Evolutionary conservation across 2,113 vertebrate genomes (phyloP).

Genomic region (Silurus asotus): DNA sequence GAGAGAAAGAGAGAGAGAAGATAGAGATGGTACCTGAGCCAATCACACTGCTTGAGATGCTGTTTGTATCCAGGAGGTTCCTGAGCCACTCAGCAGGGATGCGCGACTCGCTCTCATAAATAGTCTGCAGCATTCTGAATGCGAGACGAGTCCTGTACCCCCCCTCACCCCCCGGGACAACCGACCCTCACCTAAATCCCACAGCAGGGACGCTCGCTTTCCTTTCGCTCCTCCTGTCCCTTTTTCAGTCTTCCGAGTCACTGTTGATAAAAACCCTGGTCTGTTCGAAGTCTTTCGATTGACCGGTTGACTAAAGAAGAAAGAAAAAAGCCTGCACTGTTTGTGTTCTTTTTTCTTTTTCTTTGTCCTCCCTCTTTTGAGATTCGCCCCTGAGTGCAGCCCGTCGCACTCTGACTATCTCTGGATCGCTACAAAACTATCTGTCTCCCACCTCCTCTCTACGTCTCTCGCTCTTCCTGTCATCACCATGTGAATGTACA

Average conservation of each 20-base stretch:
- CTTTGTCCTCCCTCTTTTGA: not conserved
- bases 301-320: not conserved
- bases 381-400: not conserved
- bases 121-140: slow-evolving; percentile 55
- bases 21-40: slow-evolving; percentile 41
- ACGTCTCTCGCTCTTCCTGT: slow-evolving; percentile 25
- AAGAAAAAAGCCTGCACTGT: slow-evolving; percentile 5
- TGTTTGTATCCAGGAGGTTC: slow-evolving; percentile 49
- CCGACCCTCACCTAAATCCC: not conserved
- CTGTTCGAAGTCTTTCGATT: not conserved
- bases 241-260: not conserved
- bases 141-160: slow-evolving; percentile 9
- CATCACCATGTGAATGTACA: slow-evolving; percentile 45
- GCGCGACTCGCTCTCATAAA: slow-evolving; percentile 55
- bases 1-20: not conserved
- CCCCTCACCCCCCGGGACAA: not conserved
- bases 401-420: slow-evolving; percentile 29
- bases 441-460: slow-evolving; percentile 21
- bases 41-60: slow-evolving; percentile 36
- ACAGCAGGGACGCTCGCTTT: not conserved
- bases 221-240: not conserved
- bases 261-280: not conserved
- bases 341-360: not conserved
- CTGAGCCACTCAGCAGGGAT: slow-evolving; percentile 55
- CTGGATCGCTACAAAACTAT: not conserved